Base-by-base conservation (phyloP, 2,113 vertebrate species). In the Cacatua alba region DNA sequence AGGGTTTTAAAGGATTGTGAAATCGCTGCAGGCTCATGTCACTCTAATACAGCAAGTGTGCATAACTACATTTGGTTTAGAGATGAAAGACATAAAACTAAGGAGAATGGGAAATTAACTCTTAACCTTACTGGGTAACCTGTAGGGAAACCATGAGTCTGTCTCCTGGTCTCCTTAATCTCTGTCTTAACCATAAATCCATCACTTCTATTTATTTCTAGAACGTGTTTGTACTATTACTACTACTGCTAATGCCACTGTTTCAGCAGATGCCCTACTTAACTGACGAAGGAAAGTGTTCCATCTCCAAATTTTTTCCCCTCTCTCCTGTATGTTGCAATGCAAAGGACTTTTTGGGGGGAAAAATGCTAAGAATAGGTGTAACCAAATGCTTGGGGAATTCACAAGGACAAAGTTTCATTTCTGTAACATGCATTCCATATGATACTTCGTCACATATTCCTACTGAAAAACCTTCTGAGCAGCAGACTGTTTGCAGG, bases 401-500 rank as follows among this genome's bases (percentile, higher is more conserved):
- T 75, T 93, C 43, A 64, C 17, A 65, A 33, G 17, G 15, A 64
- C 33, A 64, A 76, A 13, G 7, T 48, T 84, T 51, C 4, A 31
- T 71, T 92, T 71, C 55, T 37, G 5, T 23, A 29, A 55, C 0
- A 0, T 29, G 24, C 18, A 24, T 68, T 71, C 31, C 19, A 23
- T 29, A 15, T 0, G 1, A 28, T 64, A 63, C 37, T 59, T 86
- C 33, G 46, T 46, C 21, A 70, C 8, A 1, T 13, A 44, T 75
- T 78, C 83, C 28, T 52, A 49, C 35, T 44, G 35, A 51, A 65
- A 65, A 82, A 39, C 8, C 24, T 63, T 48, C 60, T 55, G 5
- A 19, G 29, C 37, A 75, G 39, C 43, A 91, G n/a, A 16, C 16
- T 43, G 6, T 43, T 44, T 82, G 35, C 51, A 62, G 65, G 62